Base-by-base conservation (phyloP, 92 coral and sea anemone species). In the Bergia sp. region DNA sequence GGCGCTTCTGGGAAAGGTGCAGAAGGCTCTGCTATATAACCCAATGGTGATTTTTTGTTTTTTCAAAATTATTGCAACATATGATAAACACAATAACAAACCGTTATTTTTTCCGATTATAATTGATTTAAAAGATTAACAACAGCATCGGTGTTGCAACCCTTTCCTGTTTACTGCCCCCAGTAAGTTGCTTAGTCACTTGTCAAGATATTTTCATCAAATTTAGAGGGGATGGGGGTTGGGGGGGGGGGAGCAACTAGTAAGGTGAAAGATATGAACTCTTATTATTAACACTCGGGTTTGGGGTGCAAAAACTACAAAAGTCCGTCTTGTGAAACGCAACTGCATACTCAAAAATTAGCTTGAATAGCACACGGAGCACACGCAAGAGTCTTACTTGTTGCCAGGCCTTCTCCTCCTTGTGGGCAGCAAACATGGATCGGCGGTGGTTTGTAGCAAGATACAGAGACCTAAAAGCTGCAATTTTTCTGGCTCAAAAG, bases 381-480 rank as follows among this genome's bases (percentile, higher is more conserved):
- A 38, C 16, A 37, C 44, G 18, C 45, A 76, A 38, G 50, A 40
- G 18, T 76, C 79, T 76, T 41, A 76, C 79, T 76, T 76, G 49
- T 23, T 76, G 53, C 79, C 79, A 76, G 6, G 79, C 79, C 79
- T 37, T 15, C 50, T 76, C 13, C 23, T 40, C 47, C 44, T 76
- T 39, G 16, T 13, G 53, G 79, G 50, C 44, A 39, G 44, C 44
- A 76, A 76, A 76, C 16, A 76, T 76, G 79, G 79, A 76, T 76
- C 79, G 44, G 44, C 55, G 21, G 53, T 76, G 79, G 79, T 42
- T 76, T 76, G 79, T 76, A 3, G 79, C 36, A 74, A 74, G 79
- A 74, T 74, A 74, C 79, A 74, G 79, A 74, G 79, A 74, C 45
- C 53, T 42, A 5, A 40, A 76, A 15, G 3, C 79, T 76, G 44